These are phyloP conservation scores for Protula sp. DNA, from an alignment of 2,888 invertebrate species.

Conservation along the genomic window DNA sequence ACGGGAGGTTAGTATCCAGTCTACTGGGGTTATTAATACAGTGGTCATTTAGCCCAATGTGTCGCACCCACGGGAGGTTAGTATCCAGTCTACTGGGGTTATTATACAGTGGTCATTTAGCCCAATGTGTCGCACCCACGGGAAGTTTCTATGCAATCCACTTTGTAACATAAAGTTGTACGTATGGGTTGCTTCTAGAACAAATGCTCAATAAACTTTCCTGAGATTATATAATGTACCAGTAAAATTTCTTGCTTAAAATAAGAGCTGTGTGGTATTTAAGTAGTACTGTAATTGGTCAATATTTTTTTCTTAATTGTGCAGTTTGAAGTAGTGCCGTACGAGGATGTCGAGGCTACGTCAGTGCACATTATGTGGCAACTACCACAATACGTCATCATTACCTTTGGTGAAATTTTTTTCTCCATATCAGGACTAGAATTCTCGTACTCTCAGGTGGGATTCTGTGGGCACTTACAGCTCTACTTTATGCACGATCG, in stretches of 20 bases:
- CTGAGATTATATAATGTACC: no score
- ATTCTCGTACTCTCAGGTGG: slow-evolving; percentile 86
- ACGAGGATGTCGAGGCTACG: background rate
- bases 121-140: slow-evolving; percentile 4
- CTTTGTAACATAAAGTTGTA: no score
- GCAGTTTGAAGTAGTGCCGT: no score
- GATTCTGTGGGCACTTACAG: no score
- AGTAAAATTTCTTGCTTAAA: no score
- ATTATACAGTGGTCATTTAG: slow-evolving; percentile 28
- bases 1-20: slow-evolving; percentile 9
- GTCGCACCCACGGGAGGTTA: background rate
- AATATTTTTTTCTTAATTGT: no score
- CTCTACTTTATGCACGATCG: no score
- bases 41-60: slow-evolving; percentile 18
- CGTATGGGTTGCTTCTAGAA: no score
- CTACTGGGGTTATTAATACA: slow-evolving; percentile 34
- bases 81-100: slow-evolving; percentile 30
- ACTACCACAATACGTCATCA: slow-evolving; percentile 80
- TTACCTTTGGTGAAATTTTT: slow-evolving; percentile 91
- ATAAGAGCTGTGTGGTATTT: no score
- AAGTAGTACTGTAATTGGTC: no score
- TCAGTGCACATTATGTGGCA: slow-evolving; percentile 11
- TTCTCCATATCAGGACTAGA: slow-evolving; percentile 92
- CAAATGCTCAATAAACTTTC: no score
- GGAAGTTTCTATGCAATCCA: no score